These are phyloP conservation scores for Chamaetylas fuelleborni DNA, from an alignment of 2,113 vertebrate genomes.

Conservation along the genomic window DNA sequence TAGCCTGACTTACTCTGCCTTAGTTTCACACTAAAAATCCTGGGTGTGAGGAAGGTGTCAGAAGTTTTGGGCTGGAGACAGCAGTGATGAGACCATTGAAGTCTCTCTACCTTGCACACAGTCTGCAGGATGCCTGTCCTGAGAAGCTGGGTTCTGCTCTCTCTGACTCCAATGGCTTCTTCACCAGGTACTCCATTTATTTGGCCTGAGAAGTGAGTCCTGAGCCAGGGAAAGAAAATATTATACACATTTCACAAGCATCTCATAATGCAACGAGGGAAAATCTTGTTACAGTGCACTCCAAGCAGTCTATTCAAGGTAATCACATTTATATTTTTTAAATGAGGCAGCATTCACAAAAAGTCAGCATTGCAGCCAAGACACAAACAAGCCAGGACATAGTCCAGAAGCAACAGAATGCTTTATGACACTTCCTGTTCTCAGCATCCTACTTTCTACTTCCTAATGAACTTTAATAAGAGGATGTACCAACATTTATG, in stretches of 20 bases:
- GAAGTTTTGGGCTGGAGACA: background rate
- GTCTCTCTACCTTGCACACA: background rate
- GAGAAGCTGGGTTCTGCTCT: background rate
- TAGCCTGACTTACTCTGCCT: background rate
- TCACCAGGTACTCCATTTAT: background rate
- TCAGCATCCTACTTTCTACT: background rate
- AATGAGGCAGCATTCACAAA: constrained; percentile 15
- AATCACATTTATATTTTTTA: constrained; percentile 39
- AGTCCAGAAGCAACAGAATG: constrained; percentile 48
- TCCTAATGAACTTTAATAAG: constrained; percentile 9
- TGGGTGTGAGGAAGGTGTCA: background rate
- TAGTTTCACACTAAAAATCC: background rate
- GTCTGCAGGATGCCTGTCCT: background rate
- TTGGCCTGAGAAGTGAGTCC: background rate
- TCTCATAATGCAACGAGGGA: background rate
- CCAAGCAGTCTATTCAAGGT: background rate
- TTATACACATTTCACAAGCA: background rate
- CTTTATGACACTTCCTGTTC: constrained; percentile 26
- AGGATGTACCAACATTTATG: background rate
- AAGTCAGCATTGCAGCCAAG: constrained; percentile 10
- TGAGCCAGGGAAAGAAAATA: background rate
- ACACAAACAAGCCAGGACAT: constrained; percentile 1
- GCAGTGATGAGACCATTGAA: accelerated
- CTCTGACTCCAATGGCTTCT: background rate
- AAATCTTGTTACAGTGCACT: constrained; percentile 38